Evolutionary conservation across 1,140 invertebrate genomes (phyloP).

Genomic region (Diorhabda carinulata): DNA sequence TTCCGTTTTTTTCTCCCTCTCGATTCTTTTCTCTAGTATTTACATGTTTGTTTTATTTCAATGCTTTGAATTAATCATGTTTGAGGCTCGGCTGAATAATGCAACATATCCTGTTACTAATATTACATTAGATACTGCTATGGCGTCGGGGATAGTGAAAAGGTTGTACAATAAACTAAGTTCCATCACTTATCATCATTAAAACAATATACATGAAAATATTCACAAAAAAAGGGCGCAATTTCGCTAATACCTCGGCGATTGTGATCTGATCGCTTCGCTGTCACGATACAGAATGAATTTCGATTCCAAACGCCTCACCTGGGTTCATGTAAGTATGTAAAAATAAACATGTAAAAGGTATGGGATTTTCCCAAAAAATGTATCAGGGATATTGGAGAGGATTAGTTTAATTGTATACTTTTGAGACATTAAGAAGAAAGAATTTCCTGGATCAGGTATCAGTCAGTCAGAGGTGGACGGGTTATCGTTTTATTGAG

Average conservation of each 20-base stretch:
- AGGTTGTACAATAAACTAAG: no score
- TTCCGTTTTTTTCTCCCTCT: neutral
- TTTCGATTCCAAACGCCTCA: neutral
- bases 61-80: conserved; percentile 3
- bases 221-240: neutral
- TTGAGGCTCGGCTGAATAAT: neutral
- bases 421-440: neutral
- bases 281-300: neutral
- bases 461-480: no score
- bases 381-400: neutral
- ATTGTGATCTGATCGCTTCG: neutral
- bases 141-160: no score
- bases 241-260: neutral
- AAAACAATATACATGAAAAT: neutral
- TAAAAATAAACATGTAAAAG: neutral
- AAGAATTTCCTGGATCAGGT: neutral
- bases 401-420: neutral
- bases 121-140: no score
- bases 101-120: no score
- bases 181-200: no score
- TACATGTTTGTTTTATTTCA: conserved; percentile 12
- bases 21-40: conserved; percentile 7
- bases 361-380: neutral
- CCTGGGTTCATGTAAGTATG: neutral
- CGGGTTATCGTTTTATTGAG: no score